Evolutionary conservation across 1,140 invertebrate species (phyloP), one percentile per base, ranked within the genome.

Genomic region (Eufriesea mexicana): DNA sequence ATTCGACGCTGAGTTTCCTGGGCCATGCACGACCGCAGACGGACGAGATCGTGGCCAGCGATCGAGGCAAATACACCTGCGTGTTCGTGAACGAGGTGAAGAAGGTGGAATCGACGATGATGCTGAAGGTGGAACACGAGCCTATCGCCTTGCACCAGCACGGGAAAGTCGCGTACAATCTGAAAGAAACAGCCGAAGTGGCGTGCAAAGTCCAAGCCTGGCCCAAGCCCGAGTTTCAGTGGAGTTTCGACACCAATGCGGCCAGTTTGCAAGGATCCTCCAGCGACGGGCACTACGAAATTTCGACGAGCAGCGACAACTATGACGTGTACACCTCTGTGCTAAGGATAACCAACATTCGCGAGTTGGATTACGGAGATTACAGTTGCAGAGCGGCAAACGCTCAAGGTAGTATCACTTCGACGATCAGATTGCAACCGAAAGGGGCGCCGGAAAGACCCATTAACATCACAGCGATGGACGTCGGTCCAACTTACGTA

Each of bases 181-280:
- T 98, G 4, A 94, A 96, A 18, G 98, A 98, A 91, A 97, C 96
- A 0, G 98, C 98, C 0, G 96, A 97, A 91, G 96, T 99, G 16
- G 95, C 97, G 5, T 99, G 98, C 92, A 96, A 97, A 90, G 97
- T 99, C 5, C 97, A 98, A 91, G 98, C 98, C 0, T 99, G 98
- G 93, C 98, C 98, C 0, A 97, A 97, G 90, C 98, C 98, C 0
- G 97, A 98, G 90, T 98, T 99, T 92, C 97, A 98, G 87, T 99
- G 98, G 98, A 97, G 96, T 84, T 98, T 96, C 85, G 96, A 96
- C 10, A 96, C 96, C 0, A 97, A 97, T 90, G 94, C 95, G 0
- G 96, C 96, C 0, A 96, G 96, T 0, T 92, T 97, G 16, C 95
- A 97, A 80, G 96, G 96, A 84, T 96, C 96, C 1, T 95, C 95